Evolutionary conservation across 1,140 invertebrate species (phyloP), one percentile per base, ranked within the genome.

Genomic region (Probaryconus sp.): DNA sequence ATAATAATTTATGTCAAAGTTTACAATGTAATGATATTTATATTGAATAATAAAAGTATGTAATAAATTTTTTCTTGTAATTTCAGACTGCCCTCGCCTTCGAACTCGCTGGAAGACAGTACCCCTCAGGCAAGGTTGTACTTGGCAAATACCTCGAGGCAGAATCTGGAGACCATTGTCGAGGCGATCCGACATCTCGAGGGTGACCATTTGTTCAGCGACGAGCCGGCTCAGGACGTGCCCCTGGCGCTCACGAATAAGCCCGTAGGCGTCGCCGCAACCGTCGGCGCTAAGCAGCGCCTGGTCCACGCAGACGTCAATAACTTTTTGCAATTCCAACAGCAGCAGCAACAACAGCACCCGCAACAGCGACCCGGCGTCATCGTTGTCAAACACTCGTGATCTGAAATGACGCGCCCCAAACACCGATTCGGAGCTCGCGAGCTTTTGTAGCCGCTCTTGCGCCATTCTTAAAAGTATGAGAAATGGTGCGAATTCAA

Each of bases 121-220:
- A 84, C 80, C 18, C 81, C 79, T 1, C 88, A 90, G n/a, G 89
- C 89, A 18, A 88, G 92, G 18, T 82, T 94, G 5, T 94, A 94
- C 77, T 84, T 93, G 40, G 91, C 94, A 11, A 95, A 92, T 77
- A 94, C 94, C 18, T 96, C 95, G 37, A 91, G 96, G 28, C 95
- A 97, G 81, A 99, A 98, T 84, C 89, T 99, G 60, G 96, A 99
- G 83, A 98, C 97, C 1, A 99, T 99, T 64, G 96, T 98, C 5
- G 97, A 99, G 83, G 98, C 98, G 16, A 99, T 99, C 75, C 91
- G 97, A 26, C 97, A 98, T 80, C 88, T 99, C 53, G 98, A 99
- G 85, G 97, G 98, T 4, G 96, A 98, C 84, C 94, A 97, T 84
- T 86, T 97, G 74, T 96, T 97, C 83, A 90, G 91, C 67, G 94